Evolutionary conservation across 1,140 invertebrate species (phyloP), one percentile per base, ranked within the genome.

Genomic region (Leptopilina clavipes): DNA sequence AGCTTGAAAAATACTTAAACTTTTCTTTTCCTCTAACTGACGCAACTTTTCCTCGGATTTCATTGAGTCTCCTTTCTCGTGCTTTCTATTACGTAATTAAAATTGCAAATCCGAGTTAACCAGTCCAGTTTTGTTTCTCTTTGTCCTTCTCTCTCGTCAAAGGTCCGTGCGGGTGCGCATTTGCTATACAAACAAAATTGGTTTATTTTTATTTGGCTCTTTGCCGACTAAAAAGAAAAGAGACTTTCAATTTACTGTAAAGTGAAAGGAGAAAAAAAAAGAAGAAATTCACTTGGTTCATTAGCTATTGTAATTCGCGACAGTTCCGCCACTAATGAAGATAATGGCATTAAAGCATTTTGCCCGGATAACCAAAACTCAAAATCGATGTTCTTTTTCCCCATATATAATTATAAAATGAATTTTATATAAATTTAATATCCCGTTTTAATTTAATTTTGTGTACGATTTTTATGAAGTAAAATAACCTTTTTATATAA

Each of bases 341-440:
- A 86, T 88, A 88, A 88, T 88, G 85, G 81, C 85, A 84, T 88
- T 88, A 88, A 88, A 88, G 84, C 87, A 88, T 88, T 88, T 86
- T 83, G 78, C 85, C 82, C 83, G 76, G 83, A n/a, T n/a, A n/a
- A 85, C 82, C 84, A 86, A 40, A 84, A 87, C 85, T 25, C 25
- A 31, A 31, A 31, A 65, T 31, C 59, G n/a, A n/a, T n/a, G n/a
- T n/a, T n/a, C n/a, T n/a, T n/a, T n/a, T n/a, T n/a, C n/a, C n/a
- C n/a, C n/a, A n/a, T n/a, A n/a, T n/a, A n/a, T n/a, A n/a, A n/a
- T n/a, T n/a, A n/a, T n/a, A n/a, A n/a, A n/a, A n/a, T n/a, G n/a
- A n/a, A n/a, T n/a, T n/a, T n/a, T n/a, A n/a, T n/a, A n/a, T n/a
- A n/a, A n/a, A n/a, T n/a, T n/a, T n/a, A n/a, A n/a, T n/a, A n/a